Conservation (phyloP, 2,888 invertebrate genomes). For the Smittia aterrima region DNA sequence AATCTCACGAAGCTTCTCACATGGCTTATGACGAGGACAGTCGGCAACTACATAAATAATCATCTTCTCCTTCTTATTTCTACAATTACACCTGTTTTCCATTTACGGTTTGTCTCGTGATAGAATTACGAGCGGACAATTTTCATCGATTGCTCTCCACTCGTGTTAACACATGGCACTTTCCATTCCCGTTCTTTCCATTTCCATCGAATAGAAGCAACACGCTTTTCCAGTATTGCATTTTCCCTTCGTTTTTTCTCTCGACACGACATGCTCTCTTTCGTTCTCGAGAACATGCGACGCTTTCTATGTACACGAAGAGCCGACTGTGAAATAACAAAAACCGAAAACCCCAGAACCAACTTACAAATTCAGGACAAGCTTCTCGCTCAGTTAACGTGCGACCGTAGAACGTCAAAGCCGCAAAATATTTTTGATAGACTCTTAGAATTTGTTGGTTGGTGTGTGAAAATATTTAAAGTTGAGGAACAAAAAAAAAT, state of each 20-base stretch:
- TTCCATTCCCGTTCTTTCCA: neutral
- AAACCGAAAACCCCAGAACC: neutral
- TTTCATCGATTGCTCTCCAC: neutral
- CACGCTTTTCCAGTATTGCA: neutral
- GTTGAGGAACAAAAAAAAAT: too few relatives aligned
- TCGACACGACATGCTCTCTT: neutral
- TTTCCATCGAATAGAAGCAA: neutral
- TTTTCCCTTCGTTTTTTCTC: neutral
- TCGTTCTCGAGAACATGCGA: neutral
- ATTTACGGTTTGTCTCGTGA: neutral
- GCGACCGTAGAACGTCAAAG: neutral
- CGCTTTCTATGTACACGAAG: neutral
- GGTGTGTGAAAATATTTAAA: neutral
- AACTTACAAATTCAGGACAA: slow-evolving; percentile 26
- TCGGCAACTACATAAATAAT: neutral
- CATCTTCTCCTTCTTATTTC: neutral
- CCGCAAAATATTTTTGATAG: neutral
- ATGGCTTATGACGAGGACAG: neutral
- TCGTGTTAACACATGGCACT: slow-evolving; percentile 22
- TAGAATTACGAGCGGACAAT: neutral
- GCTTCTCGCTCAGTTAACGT: slow-evolving; percentile 24
- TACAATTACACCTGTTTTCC: slow-evolving; percentile 8
- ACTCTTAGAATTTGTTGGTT: neutral
- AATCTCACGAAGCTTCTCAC: neutral
- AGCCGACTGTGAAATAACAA: too few relatives aligned